Evolutionary conservation across 2,888 invertebrate species (phyloP), one percentile per base, ranked within the genome.

Genomic region (Papilio protenor): DNA sequence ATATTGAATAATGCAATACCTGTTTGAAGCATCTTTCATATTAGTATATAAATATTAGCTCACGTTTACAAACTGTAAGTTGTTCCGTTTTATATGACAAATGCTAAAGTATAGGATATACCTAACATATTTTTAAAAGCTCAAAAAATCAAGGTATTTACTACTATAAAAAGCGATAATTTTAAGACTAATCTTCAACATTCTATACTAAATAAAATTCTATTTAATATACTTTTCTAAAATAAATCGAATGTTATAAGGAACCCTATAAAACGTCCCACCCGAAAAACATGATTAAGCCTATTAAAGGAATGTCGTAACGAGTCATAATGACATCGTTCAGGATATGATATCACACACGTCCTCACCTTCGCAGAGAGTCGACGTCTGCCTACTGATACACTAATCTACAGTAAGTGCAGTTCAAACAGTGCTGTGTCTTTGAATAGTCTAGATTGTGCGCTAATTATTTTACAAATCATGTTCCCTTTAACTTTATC

Each of bases 321-420:
- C 84, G 84, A 85, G 84, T 84, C 81, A 81, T 81, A 80, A 85
- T 91, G 90, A 91, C 89, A 91, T 87, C 87, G 91, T 89, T 90
- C 88, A 88, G 89, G 90, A 91, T 87, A 90, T 94, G 92, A 93
- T 91, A 92, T 93, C 93, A 94, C 86, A 91, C 85, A 80, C 82
- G 85, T 85, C 83, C 85, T 87, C 85, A 86, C 86, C 87, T 85
- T 83, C 82, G 88, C 84, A 83, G 85, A 84, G 87, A 81, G 82
- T 87, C 85, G 89, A 91, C 92, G 93, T 89, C 82, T 79, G 77
- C 86, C 81, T 85, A 79, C 84, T 84, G 84, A 84, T 86, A 86
- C 83, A 81, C 83, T 90, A 87, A 91, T 90, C 90, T 89, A 89
- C 84, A 79, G 80, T 89, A 89, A 92, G 89, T 92, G 90, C 90